phyloP scores from a whole-genome alignment of 35 echinoderm and acorn worm genomes.

The Ophiothrix spiculata region DNA sequence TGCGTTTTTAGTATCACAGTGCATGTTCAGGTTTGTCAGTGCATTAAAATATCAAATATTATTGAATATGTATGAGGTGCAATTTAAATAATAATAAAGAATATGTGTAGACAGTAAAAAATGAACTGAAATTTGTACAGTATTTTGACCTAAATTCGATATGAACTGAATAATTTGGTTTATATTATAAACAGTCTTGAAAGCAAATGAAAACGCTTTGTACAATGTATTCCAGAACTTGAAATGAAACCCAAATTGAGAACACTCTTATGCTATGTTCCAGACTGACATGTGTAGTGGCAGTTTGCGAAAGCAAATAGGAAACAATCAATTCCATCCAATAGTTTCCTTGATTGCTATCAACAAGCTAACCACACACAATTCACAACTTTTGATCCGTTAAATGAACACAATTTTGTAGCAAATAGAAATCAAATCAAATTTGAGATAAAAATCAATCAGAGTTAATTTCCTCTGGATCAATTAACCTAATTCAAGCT shows the following conservation, averaged over 20 bases:
- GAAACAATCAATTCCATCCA: neutral
- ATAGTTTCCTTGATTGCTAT: conserved; percentile 3
- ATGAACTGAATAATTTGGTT: neutral
- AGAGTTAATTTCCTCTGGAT: neutral
- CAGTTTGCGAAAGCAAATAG: neutral
- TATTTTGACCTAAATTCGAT: neutral
- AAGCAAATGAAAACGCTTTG: neutral
- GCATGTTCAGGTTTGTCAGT: too few relatives aligned
- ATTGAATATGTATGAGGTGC: too few relatives aligned
- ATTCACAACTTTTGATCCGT: neutral
- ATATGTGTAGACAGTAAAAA: too few relatives aligned
- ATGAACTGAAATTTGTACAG: neutral
- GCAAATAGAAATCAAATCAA: neutral
- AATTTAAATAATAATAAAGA: too few relatives aligned
- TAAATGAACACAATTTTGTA: neutral
- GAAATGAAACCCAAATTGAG: too few relatives aligned
- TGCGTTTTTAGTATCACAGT: too few relatives aligned
- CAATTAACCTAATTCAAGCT: neutral
- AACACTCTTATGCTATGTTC: neutral
- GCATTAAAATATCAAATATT: too few relatives aligned
- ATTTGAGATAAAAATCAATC: neutral
- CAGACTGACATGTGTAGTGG: neutral
- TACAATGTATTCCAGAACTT: too few relatives aligned
- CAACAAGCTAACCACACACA: neutral
- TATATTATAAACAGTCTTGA: neutral